These are phyloP conservation scores for Euplagia quadripunctaria DNA, from an alignment of 2,888 invertebrate genomes.

Conservation along the genomic window DNA sequence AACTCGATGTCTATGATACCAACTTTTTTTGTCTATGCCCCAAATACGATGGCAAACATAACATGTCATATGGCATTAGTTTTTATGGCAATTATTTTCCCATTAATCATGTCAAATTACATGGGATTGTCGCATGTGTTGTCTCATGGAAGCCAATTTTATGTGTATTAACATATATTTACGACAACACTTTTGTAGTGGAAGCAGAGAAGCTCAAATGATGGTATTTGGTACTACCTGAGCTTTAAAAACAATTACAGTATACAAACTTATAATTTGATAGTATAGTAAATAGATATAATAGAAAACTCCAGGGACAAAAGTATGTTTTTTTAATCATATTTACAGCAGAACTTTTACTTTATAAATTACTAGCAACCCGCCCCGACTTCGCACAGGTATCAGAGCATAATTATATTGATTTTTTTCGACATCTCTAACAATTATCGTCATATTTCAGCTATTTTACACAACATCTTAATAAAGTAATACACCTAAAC, in stretches of 20 bases:
- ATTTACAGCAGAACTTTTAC: no score
- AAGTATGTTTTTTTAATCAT: no score
- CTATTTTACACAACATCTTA: no score
- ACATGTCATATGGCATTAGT: constrained; percentile 58
- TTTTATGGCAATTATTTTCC: constrained; percentile 66
- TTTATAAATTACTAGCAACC: no score
- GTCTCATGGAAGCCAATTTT: constrained; percentile 24
- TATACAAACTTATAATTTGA: not conserved
- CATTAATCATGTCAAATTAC: constrained; percentile 64
- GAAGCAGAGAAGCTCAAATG: not conserved
- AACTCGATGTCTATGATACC: constrained; percentile 37
- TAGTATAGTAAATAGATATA: no score
- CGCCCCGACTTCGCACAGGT: no score
- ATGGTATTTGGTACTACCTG: not conserved
- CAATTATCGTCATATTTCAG: no score
- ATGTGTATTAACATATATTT: constrained; percentile 24
- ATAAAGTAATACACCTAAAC: no score
- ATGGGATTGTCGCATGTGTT: constrained; percentile 20
- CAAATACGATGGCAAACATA: constrained; percentile 49
- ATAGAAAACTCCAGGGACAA: no score
- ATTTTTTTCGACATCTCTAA: no score
- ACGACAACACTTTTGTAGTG: constrained; percentile 6
- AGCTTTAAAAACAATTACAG: not conserved
- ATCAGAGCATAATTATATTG: no score
- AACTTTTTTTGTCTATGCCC: constrained; percentile 23